phyloP scores from a whole-genome alignment of 2,113 vertebrate species.

The Amblyornis subalaris region DNA sequence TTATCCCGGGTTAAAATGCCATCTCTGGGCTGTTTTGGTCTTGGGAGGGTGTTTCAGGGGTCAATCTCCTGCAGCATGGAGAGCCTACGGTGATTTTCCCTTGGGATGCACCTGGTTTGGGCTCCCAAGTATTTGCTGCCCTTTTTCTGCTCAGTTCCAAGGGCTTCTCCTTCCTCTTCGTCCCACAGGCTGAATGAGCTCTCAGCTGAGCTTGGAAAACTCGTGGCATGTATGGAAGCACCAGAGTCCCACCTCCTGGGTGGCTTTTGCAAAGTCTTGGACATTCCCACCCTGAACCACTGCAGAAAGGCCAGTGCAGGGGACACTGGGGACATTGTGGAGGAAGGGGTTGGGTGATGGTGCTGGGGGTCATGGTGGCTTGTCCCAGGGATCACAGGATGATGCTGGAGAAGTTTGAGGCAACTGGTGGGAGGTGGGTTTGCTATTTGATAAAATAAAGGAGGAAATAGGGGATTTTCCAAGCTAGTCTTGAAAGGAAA shows the following conservation, averaged over 20 bases:
- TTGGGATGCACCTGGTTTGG: neutral
- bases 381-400: accelerated
- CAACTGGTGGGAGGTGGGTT: neutral
- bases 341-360: neutral
- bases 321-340: neutral
- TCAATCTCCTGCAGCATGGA: neutral
- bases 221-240: neutral
- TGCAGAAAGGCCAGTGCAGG: neutral
- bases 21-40: neutral
- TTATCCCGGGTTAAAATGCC: neutral
- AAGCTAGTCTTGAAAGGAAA: neutral
- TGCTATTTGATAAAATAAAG: neutral
- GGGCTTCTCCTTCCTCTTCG: neutral
- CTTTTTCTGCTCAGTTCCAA: neutral
- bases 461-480: neutral
- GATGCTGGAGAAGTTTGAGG: accelerated
- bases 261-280: neutral
- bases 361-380: accelerated
- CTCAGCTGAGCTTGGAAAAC: neutral
- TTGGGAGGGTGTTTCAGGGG: neutral
- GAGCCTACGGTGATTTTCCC: neutral
- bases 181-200: neutral
- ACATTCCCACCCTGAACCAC: accelerated
- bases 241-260: neutral
- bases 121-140: neutral